A percentile compares a stretch with the other conserved stretches of the same genome.
Evolutionary conservation across 2,797 vertebrate genomes (phyloP).

Genomic region (Periophthalmus magnuspinnatus): DNA sequence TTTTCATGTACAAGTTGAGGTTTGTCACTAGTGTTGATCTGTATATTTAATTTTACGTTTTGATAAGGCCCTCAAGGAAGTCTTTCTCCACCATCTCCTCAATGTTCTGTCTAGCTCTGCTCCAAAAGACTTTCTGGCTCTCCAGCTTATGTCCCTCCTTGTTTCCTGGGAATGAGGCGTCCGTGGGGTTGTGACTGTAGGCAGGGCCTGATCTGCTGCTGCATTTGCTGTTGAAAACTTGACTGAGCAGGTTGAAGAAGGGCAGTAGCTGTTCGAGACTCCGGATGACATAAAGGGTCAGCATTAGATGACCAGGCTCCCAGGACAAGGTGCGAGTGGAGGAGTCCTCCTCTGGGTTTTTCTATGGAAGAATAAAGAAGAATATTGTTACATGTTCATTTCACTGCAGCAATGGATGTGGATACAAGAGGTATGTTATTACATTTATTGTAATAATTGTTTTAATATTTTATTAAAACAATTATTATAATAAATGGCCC

Average conservation of each 20-base stretch:
- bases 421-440: neutral
- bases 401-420: neutral
- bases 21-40: slow-evolving; percentile 73
- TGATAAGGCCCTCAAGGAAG: slow-evolving; percentile 95
- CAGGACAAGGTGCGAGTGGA: slow-evolving; percentile 86
- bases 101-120: slow-evolving; percentile 92
- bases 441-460: neutral
- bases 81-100: slow-evolving; percentile 99
- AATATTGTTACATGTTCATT: neutral
- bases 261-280: slow-evolving; percentile 97
- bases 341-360: slow-evolving; percentile 93
- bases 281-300: slow-evolving; percentile 91
- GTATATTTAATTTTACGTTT: slow-evolving; percentile 77
- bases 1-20: slow-evolving; percentile 70
- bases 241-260: slow-evolving; percentile 96
- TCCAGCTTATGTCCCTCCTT: slow-evolving; percentile 92
- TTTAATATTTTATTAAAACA: neutral
- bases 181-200: slow-evolving; percentile 78
- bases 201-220: slow-evolving; percentile 85
- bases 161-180: slow-evolving; percentile 75
- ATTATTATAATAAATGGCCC: too few species aligned
- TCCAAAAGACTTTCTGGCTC: slow-evolving; percentile 93
- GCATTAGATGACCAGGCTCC: slow-evolving; percentile 92
- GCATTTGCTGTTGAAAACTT: slow-evolving; percentile 95
- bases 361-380: slow-evolving; percentile 69